Evolutionary conservation across 2,797 vertebrate species (phyloP).

Genomic region (Pitangus sulphuratus): DNA sequence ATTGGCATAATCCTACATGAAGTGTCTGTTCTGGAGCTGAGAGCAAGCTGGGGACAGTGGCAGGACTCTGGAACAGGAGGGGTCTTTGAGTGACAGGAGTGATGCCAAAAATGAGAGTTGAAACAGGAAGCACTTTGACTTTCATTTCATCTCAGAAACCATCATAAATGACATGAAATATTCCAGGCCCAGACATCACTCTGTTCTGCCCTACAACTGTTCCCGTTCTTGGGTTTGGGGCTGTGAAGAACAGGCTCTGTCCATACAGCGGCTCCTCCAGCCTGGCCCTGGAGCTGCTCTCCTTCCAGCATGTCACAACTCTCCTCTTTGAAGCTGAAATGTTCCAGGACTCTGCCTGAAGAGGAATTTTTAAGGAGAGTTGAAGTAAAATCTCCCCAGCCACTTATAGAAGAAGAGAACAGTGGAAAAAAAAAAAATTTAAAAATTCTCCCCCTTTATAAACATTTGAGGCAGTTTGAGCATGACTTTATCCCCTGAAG

Average conservation of each 20-base stretch:
- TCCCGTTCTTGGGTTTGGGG: not conserved
- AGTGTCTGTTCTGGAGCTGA: not conserved
- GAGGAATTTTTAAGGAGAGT: conserved; percentile 35
- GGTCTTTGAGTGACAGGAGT: not conserved
- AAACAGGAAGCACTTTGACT: not conserved
- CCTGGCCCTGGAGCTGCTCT: not conserved
- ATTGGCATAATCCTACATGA: not conserved
- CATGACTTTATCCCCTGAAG: not conserved
- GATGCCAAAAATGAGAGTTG: not conserved
- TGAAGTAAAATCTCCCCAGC: conserved; percentile 7
- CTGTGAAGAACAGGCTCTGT: not conserved
- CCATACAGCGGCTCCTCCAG: not conserved
- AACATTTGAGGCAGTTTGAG: not conserved
- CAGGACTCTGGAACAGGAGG: not conserved
- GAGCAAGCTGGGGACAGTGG: not conserved
- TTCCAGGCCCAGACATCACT: not conserved
- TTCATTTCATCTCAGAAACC: not conserved
- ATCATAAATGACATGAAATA: not conserved
- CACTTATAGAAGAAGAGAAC: not conserved
- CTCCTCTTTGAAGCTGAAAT: conserved; percentile 39
- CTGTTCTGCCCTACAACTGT: not conserved
- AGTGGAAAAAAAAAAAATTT: not conserved
- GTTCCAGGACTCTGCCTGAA: conserved; percentile 39
- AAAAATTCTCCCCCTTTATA: not conserved
- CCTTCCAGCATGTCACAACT: not conserved